Evolutionary conservation across 23 tunicate species (phyloP), one percentile per base, ranked within the genome.

Genomic region (Corella eumyota): DNA sequence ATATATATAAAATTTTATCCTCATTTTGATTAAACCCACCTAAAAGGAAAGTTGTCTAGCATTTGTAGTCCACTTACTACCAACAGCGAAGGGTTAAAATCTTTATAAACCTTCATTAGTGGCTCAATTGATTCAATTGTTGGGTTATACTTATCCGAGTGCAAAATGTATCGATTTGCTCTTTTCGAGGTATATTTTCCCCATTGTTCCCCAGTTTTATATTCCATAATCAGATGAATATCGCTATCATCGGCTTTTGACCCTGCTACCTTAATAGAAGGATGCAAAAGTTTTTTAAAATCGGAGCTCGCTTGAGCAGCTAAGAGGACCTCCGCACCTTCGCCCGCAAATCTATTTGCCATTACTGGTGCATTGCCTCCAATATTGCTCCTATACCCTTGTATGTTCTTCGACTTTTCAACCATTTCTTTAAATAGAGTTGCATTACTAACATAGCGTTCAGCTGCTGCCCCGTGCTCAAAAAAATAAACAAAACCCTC

Each of bases 341-440:
- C 79, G 27, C 63, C 50, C 9, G 98, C 98, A 44, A 90, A 69
- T 26, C 98, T 40, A 32, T 90, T 75, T 1, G 98, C 98, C 75
- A 90, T 90, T 13, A 90, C 98, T 9, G 92, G 91, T 3, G 98
- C 98, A 90, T 90, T 90, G 22, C 98, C 98, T 28, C 98, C 98
- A 31, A 68, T 36, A 11, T 24, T 74, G 17, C 15, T 47, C 31
- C 95, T 44, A 31, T 29, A 32, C 17, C 64, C 56, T 25, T 60
- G 32, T 47, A 76, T 20, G 0, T 29, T 40, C 19, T 66, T 34
- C 6, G 95, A 80, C 34, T 68, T 60, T 2, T 65, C 61, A 0
- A 85, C 80, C 53, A 86, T 70, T 6, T 71, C 33, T 19, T 52
- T 44, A 55, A 86, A 86, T 33, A 78, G 49, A 27, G 67, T 69